Percentiles rank a stretch among this genome's conserved stretches.
Evolutionary conservation across 2,113 vertebrate genomes (phyloP).

Genomic region (Pteruthius melanotis): DNA sequence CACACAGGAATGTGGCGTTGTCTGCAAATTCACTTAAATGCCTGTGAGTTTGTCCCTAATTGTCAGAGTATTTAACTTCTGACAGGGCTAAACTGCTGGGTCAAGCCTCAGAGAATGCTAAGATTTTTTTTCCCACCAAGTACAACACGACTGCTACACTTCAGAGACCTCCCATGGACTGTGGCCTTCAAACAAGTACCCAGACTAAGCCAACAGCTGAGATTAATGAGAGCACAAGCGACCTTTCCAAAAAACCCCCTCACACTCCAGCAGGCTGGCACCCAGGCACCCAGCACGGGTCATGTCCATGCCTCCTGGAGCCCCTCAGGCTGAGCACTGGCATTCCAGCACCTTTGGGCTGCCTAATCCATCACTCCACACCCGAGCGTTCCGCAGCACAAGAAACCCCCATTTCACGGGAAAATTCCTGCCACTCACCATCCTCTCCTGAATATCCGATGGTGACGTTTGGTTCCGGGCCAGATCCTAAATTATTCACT

Average conservation of each 20-base stretch:
- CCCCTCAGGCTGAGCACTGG: not conserved
- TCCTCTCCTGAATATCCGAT: conserved; percentile 91
- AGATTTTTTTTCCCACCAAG: not conserved
- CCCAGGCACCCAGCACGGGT: not conserved
- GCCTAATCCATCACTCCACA: not conserved
- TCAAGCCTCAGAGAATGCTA: not conserved
- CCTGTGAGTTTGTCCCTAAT: not conserved
- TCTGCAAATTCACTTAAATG: not conserved
- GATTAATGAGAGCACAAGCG: not conserved
- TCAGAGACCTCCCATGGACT: not conserved
- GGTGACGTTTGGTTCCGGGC: conserved; percentile 81
- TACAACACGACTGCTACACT: not conserved
- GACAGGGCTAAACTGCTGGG: not conserved
- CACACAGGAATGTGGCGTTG: rapidly evolving
- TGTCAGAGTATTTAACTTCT: not conserved
- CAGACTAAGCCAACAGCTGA: not conserved
- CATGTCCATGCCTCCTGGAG: not conserved
- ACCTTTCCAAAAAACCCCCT: not conserved
- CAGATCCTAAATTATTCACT: conserved; percentile 83
- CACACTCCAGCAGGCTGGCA: not conserved
- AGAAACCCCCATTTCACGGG: not conserved
- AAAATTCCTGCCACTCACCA: conserved; percentile 74
- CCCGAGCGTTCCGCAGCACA: rapidly evolving
- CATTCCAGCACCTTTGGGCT: not conserved
- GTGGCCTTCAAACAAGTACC: not conserved